phyloP scores from a whole-genome alignment of 2,113 vertebrate species.

The Zapornia atra region DNA sequence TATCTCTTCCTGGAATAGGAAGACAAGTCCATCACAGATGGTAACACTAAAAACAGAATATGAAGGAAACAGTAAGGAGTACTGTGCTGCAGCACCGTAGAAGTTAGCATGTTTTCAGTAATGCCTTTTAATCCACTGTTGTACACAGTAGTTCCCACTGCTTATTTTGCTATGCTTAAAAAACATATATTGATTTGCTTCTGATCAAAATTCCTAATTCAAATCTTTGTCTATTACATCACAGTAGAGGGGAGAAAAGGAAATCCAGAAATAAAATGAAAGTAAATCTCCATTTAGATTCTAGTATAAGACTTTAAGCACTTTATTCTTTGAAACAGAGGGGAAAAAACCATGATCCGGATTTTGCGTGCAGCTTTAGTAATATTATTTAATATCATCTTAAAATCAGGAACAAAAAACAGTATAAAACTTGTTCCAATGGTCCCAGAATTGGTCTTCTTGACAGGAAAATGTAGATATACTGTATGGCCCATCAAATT shows the following conservation, averaged over 20 bases:
- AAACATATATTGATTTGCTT: background rate
- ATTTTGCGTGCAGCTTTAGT: background rate
- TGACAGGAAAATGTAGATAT: background rate
- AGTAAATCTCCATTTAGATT: constrained; percentile 3
- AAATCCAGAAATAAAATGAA: background rate
- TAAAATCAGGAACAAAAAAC: background rate
- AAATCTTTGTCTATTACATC: background rate
- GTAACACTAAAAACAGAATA: background rate
- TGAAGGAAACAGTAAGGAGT: background rate
- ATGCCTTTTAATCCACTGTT: background rate
- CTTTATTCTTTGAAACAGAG: background rate
- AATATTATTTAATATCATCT: background rate
- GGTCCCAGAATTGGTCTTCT: background rate
- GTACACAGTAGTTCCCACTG: background rate
- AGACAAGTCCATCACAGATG: background rate
- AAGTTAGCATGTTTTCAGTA: background rate
- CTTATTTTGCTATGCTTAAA: background rate
- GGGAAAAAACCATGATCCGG: background rate
- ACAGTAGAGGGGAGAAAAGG: background rate
- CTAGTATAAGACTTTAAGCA: background rate
- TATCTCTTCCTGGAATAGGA: background rate
- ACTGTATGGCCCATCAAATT: background rate
- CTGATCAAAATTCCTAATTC: background rate
- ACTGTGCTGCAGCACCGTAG: background rate
- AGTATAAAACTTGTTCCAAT: background rate